Evolutionary conservation across 2,797 vertebrate species (phyloP).

Genomic region (Alfaro cultratus): DNA sequence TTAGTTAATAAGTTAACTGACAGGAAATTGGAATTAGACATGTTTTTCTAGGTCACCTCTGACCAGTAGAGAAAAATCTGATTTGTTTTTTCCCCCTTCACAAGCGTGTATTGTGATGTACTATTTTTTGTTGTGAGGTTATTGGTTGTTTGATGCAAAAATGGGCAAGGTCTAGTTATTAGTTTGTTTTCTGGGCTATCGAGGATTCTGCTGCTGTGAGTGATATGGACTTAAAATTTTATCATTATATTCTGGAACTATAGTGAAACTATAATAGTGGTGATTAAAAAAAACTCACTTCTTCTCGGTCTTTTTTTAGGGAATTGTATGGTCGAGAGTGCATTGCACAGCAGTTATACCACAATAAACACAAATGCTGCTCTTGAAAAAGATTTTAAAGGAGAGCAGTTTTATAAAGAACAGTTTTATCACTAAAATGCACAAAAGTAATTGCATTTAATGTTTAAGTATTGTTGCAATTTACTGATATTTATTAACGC

Average conservation of each 20-base stretch:
- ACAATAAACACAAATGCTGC: background rate
- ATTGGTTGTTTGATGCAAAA: background rate
- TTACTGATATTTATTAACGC: background rate
- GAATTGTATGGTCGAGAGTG: background rate
- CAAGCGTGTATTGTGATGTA: background rate
- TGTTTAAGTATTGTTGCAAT: background rate
- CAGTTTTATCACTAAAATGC: background rate
- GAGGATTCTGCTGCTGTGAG: background rate
- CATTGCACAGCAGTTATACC: background rate
- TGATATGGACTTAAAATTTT: background rate
- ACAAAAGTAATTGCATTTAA: background rate
- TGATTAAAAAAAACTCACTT: background rate
- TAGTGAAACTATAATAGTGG: background rate
- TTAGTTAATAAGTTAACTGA: background rate
- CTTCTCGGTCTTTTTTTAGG: background rate
- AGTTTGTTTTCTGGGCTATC: background rate
- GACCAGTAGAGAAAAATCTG: background rate
- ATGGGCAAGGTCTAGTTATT: background rate
- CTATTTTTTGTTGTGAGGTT: background rate
- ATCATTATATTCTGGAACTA: background rate
- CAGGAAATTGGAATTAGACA: background rate
- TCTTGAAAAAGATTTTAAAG: background rate
- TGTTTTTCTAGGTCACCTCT: background rate
- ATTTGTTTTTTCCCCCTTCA: background rate
- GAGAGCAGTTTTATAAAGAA: background rate